Evolutionary conservation across 2,113 vertebrate species (phyloP).

Genomic region (Microtus montanus): DNA sequence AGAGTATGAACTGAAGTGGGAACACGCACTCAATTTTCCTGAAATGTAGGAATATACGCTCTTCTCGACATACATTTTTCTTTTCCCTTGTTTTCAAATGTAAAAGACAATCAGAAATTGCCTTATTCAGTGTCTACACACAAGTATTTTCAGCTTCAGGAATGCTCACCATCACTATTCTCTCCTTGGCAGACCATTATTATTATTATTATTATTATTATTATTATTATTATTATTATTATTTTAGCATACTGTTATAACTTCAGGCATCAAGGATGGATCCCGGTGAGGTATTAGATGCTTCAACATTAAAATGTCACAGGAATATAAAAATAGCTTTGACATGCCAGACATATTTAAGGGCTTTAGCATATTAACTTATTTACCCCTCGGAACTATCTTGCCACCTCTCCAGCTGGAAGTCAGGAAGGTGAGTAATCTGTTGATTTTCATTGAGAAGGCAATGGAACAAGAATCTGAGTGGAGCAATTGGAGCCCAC

Average conservation of each 20-base stretch:
- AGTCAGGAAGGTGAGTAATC: not conserved
- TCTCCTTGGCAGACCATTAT: not conserved
- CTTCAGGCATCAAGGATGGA: not conserved
- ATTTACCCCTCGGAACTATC: not conserved
- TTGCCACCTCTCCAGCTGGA: not conserved
- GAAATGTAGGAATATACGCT: not conserved
- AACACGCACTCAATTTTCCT: not conserved
- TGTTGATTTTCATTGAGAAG: not conserved
- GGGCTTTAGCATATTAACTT: not conserved
- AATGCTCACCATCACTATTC: not conserved
- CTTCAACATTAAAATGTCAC: not conserved
- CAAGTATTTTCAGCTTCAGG: not conserved
- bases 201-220: no score
- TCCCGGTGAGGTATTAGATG: not conserved
- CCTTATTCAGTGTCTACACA: not conserved
- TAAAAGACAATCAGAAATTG: not conserved
- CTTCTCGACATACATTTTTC: not conserved
- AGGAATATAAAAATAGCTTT: not conserved
- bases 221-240: no score
- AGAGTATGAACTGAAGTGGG: not conserved
- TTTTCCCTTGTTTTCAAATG: not conserved
- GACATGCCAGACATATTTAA: not conserved
- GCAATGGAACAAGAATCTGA: not conserved
- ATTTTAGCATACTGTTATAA: not conserved
- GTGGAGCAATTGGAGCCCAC: no score